Percentiles rank a stretch among this genome's conserved stretches.
phyloP scores from a whole-genome alignment of 2,797 vertebrate species.

The Tinamus major region DNA sequence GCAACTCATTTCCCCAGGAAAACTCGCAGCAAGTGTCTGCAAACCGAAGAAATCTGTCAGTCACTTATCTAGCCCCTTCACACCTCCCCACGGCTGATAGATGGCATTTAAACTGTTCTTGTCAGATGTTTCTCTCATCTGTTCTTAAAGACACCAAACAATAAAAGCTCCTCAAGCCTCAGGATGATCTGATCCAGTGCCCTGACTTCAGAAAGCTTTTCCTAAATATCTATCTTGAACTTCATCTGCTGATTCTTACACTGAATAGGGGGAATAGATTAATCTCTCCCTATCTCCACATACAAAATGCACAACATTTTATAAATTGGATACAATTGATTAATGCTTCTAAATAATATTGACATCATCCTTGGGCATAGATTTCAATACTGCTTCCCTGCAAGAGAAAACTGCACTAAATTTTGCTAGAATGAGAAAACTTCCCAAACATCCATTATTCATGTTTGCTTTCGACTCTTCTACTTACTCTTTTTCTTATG shows the following conservation, averaged over 20 bases:
- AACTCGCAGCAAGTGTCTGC: not conserved
- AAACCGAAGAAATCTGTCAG: not conserved
- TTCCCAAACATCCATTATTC: conserved; percentile 1
- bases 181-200: not conserved
- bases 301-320: not conserved
- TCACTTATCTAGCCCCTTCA: not conserved
- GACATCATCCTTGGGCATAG: conserved; percentile 6
- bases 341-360: conserved; percentile 27
- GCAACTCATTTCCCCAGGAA: not conserved
- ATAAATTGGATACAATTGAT: not conserved
- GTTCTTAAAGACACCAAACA: not conserved
- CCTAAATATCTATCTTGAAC: not conserved
- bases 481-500: not conserved
- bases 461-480: not conserved
- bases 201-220: not conserved
- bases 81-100: not conserved
- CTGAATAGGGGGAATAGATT: not conserved
- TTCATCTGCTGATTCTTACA: not conserved
- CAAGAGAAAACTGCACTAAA: conserved; percentile 12
- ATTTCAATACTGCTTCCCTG: conserved; percentile 1
- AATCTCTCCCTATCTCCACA: not conserved
- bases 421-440: not conserved
- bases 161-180: not conserved
- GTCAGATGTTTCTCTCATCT: not conserved
- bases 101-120: not conserved